These are phyloP conservation scores for Perognathus longimembris DNA, from an alignment of 2,113 vertebrate species.

Conservation along the genomic window DNA sequence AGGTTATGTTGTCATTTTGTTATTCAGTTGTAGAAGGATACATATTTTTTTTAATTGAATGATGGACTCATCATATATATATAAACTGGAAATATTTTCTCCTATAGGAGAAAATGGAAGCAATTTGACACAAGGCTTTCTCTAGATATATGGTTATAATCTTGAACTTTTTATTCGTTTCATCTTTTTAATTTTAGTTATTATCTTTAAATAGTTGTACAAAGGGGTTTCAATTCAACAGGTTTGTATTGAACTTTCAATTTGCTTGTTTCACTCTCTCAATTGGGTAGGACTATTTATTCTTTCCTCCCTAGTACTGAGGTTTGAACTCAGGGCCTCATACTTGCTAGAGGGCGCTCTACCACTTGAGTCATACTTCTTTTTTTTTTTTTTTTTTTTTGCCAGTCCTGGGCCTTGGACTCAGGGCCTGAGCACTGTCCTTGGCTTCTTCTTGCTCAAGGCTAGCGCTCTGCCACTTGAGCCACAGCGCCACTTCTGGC, in stretches of 20 bases:
- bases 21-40: background rate
- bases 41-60: background rate
- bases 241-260: background rate
- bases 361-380: too few relatives aligned
- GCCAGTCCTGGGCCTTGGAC: too few relatives aligned
- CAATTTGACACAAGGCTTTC: too few relatives aligned
- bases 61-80: background rate
- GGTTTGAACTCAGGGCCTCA: background rate
- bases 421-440: too few relatives aligned
- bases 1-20: slow-evolving; percentile 35
- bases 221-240: too few relatives aligned
- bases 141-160: background rate
- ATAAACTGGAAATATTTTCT: slow-evolving; percentile 17
- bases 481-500: too few relatives aligned
- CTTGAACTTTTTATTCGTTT: background rate
- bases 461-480: too few relatives aligned
- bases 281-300: background rate
- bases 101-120: background rate
- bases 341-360: too few relatives aligned
- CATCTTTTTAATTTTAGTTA: background rate
- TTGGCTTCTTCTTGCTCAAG: too few relatives aligned
- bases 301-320: background rate
- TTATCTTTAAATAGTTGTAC: too few relatives aligned
- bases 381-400: too few relatives aligned
- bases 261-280: background rate